Base-by-base conservation (phyloP, 1,140 invertebrate species). In the Battus philenor region DNA sequence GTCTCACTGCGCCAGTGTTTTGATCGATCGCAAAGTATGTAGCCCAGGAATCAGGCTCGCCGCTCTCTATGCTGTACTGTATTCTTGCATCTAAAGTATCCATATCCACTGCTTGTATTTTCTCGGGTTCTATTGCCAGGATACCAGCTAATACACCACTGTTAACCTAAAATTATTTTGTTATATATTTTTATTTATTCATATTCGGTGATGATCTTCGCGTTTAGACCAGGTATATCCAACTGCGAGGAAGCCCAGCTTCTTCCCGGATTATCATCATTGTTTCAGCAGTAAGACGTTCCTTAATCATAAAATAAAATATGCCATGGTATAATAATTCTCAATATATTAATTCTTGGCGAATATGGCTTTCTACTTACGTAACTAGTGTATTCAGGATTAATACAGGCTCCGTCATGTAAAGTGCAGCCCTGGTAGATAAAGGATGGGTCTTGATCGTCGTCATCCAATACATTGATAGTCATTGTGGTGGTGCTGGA, bases 361-460 rank as follows among this genome's bases (percentile, higher is more conserved):
- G n/a, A n/a, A n/a, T n/a, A n/a, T n/a, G n/a, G n/a, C n/a, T n/a
- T n/a, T n/a, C n/a, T n/a, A 82, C 81, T 79, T 74, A 87, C 85
- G 56, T 69, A 87, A 45, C 77, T 82, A 22, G 67, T 60, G 68
- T 95, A 95, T 83, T 95, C 93, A 0, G 93, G 93, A 79, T 95
- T 94, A 33, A 95, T 92, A 65, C 93, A 95, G 17, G 92, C 90
- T 2, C 93, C 93, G 56, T 95, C 93, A 32, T 91, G 87, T 1
- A 93, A 78, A 61, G 91, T 91, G 57, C 93, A 96, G 2, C 93
- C 93, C 54, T 93, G 90, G 71, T 95, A 95, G 27, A 95, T 93
- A 62, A 95, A 95, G 0, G 93, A 93, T 0, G 94, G 94, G 74
- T 95, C 94, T 69, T 95, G 93, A 71, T 97, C 95, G 59, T 97